Percentiles rank a stretch among this genome's conserved stretches.
Evolutionary conservation across 1,140 invertebrate genomes (phyloP).

Genomic region (Lepidostoma basale): DNA sequence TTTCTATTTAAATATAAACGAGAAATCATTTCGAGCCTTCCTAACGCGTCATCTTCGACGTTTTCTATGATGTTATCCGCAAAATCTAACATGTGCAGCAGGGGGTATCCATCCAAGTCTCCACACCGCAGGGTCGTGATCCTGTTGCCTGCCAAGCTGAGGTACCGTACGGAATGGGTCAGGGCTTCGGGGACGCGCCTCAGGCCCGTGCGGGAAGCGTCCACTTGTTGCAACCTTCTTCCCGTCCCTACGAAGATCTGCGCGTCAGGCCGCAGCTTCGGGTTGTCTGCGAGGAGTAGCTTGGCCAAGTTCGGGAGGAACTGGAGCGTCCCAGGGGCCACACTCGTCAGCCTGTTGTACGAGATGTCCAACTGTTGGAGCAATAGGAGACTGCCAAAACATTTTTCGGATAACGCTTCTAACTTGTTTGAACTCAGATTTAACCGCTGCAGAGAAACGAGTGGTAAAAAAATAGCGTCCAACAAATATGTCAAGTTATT

Average conservation of each 20-base stretch:
- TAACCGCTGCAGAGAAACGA: conserved; percentile 70
- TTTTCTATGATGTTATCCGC: conserved; percentile 76
- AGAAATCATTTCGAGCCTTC: conserved; percentile 78
- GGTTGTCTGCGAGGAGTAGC: conserved; percentile 76
- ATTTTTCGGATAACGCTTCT: conserved; percentile 60
- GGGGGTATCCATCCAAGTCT: conserved; percentile 88
- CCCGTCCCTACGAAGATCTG: conserved; percentile 72
- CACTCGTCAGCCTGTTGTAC: conserved; percentile 72
- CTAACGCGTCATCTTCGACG: conserved; percentile 87
- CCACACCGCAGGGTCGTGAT: conserved; percentile 76
- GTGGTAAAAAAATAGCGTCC: conserved; percentile 62
- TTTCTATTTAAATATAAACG: conserved; percentile 83
- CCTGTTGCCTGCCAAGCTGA: conserved; percentile 78
- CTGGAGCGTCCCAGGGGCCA: conserved; percentile 75
- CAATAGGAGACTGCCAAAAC: conserved; percentile 68
- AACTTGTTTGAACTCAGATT: conserved; percentile 75
- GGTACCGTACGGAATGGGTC: conserved; percentile 80
- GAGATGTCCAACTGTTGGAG: conserved; percentile 83
- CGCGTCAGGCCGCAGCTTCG: conserved; percentile 65
- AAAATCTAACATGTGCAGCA: conserved; percentile 80
- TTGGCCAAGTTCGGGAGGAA: conserved; percentile 77
- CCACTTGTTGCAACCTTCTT: conserved; percentile 75
- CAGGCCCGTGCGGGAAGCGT: conserved; percentile 81
- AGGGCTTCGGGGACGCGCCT: conserved; percentile 80
- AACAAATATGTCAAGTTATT: conserved; percentile 65